These are phyloP conservation scores for Ptyas mucosa DNA, from an alignment of 2,113 vertebrate species.

Conservation along the genomic window DNA sequence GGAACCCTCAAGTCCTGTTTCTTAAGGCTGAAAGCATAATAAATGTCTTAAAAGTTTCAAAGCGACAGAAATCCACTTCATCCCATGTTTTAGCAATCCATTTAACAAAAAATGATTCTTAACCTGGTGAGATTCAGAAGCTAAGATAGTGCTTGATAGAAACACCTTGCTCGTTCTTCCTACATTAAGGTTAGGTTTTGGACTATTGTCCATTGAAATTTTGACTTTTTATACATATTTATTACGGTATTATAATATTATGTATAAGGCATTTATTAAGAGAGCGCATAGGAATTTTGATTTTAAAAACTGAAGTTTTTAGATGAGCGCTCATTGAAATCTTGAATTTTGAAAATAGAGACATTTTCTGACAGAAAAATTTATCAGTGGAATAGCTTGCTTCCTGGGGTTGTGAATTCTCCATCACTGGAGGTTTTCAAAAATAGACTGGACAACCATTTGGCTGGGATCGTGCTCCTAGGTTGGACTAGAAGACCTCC, in stretches of 20 bases:
- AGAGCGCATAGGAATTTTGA: not conserved
- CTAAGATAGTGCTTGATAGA: slow-evolving; percentile 35
- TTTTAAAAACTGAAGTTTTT: not conserved
- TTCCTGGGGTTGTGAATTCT: not conserved
- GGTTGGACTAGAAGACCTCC: not conserved
- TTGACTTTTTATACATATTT: not conserved
- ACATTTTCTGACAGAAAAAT: not conserved
- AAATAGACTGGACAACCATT: not conserved
- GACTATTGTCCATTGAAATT: not conserved
- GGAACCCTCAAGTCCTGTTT: slow-evolving; percentile 6
- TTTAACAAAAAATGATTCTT: slow-evolving; percentile 45
- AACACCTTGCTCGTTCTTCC: slow-evolving; percentile 51
- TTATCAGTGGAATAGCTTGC: not conserved
- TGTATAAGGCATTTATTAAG: not conserved
- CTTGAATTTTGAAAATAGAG: not conserved
- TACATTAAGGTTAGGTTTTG: slow-evolving; percentile 42
- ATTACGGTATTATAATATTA: not conserved
- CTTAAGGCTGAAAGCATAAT: slow-evolving; percentile 19
- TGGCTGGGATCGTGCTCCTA: not conserved
- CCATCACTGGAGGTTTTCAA: not conserved
- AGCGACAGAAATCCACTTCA: slow-evolving; percentile 39
- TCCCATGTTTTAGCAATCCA: slow-evolving; percentile 46
- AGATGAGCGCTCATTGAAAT: not conserved
- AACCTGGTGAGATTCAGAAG: slow-evolving; percentile 41
- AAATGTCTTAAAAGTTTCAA: slow-evolving; percentile 36